Evolutionary conservation across 2,797 vertebrate species (phyloP).

Genomic region (Takifugu rubripes): DNA sequence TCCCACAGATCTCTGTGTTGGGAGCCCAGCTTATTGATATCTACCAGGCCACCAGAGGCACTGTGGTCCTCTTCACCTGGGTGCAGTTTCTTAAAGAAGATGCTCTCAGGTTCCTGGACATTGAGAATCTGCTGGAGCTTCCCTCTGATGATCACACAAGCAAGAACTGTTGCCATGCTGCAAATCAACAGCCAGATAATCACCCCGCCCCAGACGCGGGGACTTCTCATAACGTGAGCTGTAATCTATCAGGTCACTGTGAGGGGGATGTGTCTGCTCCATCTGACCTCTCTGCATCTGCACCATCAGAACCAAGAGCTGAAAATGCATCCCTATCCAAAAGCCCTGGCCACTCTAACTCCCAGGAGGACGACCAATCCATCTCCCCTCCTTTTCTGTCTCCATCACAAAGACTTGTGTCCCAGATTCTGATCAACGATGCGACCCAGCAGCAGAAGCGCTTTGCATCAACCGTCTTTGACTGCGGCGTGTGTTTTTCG

Average conservation of each 20-base stretch:
- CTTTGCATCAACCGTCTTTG: slow-evolving; percentile 79
- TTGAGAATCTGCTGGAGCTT: slow-evolving; percentile 78
- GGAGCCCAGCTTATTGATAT: slow-evolving; percentile 77
- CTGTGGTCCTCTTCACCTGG: slow-evolving; percentile 89
- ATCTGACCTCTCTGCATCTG: background rate
- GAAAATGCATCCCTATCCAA: background rate
- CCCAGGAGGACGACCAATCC: background rate
- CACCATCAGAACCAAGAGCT: background rate
- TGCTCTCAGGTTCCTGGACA: slow-evolving; percentile 77
- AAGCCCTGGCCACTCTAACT: background rate
- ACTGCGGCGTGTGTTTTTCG: slow-evolving; percentile 82
- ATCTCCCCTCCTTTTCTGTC: background rate
- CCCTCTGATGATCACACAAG: slow-evolving; percentile 30
- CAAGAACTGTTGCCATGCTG: slow-evolving; percentile 1
- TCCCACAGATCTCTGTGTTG: slow-evolving; percentile 78
- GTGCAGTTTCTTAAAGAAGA: slow-evolving; percentile 88
- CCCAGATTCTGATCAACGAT: slow-evolving; percentile 82
- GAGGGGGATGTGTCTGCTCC: background rate
- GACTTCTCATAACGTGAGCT: background rate
- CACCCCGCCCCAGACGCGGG: background rate
- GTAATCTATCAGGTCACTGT: no score
- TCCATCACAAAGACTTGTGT: slow-evolving; percentile 64
- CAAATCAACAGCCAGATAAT: slow-evolving; percentile 29
- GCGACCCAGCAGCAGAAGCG: slow-evolving; percentile 75
- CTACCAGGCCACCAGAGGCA: slow-evolving; percentile 79